A percentile compares a stretch with the other conserved stretches of the same genome.
Evolutionary conservation across 2,113 vertebrate species (phyloP).

Genomic region (Cololabis saira): DNA sequence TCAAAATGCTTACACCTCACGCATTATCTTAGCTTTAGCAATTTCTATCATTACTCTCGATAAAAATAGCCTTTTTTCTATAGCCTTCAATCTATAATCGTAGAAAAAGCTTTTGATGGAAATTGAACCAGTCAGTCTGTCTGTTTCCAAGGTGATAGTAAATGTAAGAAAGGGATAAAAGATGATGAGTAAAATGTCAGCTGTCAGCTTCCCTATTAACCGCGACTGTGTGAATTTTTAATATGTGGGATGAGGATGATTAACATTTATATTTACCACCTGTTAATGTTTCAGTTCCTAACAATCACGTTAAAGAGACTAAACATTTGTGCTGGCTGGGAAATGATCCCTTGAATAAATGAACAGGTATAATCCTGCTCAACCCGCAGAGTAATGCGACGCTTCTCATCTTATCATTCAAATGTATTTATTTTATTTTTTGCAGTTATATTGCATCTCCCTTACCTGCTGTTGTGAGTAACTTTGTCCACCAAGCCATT

Average conservation of each 20-base stretch:
- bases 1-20: too few species aligned
- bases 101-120: too few species aligned
- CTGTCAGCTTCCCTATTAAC: constrained; percentile 5
- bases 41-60: too few species aligned
- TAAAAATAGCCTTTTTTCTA: too few species aligned
- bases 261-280: neutral
- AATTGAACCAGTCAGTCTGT: neutral
- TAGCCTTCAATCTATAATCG: too few species aligned
- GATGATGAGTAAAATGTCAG: constrained; percentile 43
- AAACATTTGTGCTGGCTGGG: neutral
- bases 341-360: neutral
- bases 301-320: neutral
- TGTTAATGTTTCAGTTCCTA: neutral
- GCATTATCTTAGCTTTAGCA: too few species aligned
- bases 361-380: neutral
- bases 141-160: constrained; percentile 22
- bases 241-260: neutral
- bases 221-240: too few species aligned
- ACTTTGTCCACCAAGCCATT: constrained; percentile 14
- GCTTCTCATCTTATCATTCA: neutral
- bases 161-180: constrained; percentile 18
- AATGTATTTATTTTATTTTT: too few species aligned
- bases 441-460: too few species aligned
- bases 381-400: neutral
- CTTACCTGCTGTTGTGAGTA: too few species aligned